Evolutionary conservation across 2,797 vertebrate species (phyloP).

Genomic region (Etheostoma perlongum): DNA sequence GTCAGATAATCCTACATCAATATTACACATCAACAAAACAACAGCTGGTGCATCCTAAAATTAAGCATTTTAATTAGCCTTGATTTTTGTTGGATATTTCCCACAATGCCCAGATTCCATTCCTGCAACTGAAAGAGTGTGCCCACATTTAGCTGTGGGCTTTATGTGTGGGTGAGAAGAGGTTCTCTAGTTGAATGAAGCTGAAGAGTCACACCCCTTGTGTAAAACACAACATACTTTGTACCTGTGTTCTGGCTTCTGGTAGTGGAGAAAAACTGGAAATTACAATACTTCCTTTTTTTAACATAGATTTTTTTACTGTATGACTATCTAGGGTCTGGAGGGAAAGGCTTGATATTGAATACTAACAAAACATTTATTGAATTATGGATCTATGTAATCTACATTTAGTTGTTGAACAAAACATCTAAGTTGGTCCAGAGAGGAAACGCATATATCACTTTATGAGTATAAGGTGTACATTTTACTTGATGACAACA

Average conservation of each 20-base stretch:
- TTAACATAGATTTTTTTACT: neutral
- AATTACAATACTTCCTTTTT: conserved; percentile 9
- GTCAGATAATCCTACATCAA: neutral
- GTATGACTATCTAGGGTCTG: neutral
- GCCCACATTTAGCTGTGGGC: conserved; percentile 14
- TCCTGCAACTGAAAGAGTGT: neutral
- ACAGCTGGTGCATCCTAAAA: neutral
- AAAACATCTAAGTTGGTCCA: neutral
- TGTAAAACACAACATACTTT: conserved; percentile 35
- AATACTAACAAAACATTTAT: neutral
- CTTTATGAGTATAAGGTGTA: neutral
- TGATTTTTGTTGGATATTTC: neutral
- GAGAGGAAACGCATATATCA: neutral
- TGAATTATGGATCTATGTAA: neutral
- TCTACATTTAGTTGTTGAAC: neutral
- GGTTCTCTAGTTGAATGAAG: conserved; percentile 32
- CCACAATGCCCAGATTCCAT: neutral
- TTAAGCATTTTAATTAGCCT: neutral
- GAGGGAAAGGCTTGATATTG: neutral
- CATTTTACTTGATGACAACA: neutral
- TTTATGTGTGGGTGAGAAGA: conserved; percentile 26
- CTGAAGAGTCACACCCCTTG: conserved; percentile 1
- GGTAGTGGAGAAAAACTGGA: neutral
- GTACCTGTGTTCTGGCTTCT: conserved; percentile 15
- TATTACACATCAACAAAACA: neutral